Percentiles rank a stretch among this genome's conserved stretches.
These are phyloP conservation scores for Cryptomyrus ogoouensis DNA, from an alignment of 2,113 vertebrate genomes.

Conservation along the genomic window DNA sequence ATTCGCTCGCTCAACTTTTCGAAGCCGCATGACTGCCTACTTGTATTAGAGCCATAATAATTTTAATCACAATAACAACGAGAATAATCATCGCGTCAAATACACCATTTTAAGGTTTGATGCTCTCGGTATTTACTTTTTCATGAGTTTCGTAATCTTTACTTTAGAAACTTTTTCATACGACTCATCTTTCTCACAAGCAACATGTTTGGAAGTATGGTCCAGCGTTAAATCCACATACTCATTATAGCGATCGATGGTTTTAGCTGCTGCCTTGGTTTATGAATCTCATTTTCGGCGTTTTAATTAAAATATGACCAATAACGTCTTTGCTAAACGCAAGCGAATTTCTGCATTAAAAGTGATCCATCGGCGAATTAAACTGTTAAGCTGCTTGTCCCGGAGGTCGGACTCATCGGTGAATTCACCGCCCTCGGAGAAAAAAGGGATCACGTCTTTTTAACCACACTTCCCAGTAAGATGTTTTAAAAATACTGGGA, in stretches of 20 bases:
- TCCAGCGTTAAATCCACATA: not conserved
- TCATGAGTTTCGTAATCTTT: not conserved
- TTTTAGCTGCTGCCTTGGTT: not conserved
- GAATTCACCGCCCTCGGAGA: not conserved
- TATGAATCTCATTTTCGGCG: not conserved
- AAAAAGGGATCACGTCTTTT: not conserved
- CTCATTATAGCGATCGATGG: not conserved
- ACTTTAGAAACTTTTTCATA: not conserved
- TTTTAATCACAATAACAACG: slow-evolving; percentile 3
- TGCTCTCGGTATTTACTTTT: not conserved
- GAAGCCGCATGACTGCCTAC: not conserved
- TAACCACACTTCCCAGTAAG: not conserved
- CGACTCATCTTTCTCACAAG: not conserved
- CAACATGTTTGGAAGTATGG: slow-evolving; percentile 14
- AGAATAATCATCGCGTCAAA: not conserved
- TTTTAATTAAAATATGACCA: not conserved
- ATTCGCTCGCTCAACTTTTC: slow-evolving; percentile 10
- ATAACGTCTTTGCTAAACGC: not conserved
- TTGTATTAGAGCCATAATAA: not conserved
- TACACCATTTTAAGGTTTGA: not conserved
- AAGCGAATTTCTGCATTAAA: not conserved
- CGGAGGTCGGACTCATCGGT: not conserved
- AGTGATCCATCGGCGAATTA: not conserved
- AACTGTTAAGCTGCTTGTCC: not conserved
- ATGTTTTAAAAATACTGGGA: not conserved